Base-by-base conservation (phyloP, 2,113 vertebrate species). In the Bubo bubo region DNA sequence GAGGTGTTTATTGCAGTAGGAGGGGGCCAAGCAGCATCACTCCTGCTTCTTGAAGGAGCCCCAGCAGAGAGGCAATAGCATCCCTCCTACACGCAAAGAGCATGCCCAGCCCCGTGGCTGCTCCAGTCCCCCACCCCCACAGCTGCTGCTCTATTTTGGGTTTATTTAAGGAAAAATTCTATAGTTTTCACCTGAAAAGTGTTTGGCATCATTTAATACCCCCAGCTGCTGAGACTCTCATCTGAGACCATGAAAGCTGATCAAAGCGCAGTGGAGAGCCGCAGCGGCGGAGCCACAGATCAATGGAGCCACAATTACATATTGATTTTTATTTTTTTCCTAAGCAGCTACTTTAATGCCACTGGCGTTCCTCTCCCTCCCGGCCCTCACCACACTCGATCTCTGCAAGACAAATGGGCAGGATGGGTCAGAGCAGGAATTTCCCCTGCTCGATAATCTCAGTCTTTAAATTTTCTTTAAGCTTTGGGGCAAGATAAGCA, bases 301-400 rank as follows among this genome's bases (percentile, higher is more conserved):
- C 97, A 39, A 97, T 98, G 93, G 39, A 64, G 75, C 73, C 93
- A 75, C 96, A 95, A 98, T 98, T 97, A 98, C 89, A 67, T 94
- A 98, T 98, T 68, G 97, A 98, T 98, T 92, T 86, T 3, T 27
- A 1, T 32, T 28, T 59, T 58, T 50, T 15, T 52, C 83, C 91
- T 67, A 80, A 84, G 91, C 79, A 97, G 85, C 92, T 93, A 39
- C 94, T 95, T 59, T 63, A 70, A 85, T 79, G 55, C 71, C 92
- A 66, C 85, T 34, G 17, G 58, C 37, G 1, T 28, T 77, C 87
- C 68, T 67, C 7, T 68, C 59, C 75, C 34, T 85, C 66, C 58
- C 3, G 3, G 59, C 93, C 86, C 85, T 88, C 21, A 8, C 37
- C 86, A 56, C 53, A 21, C 83, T 83, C 39, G 1, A 11, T 56